A percentile compares a stretch with the other conserved stretches of the same genome.
Evolutionary conservation across 2,888 invertebrate genomes (phyloP).

Genomic region (Scrobipalpa atriplicella): DNA sequence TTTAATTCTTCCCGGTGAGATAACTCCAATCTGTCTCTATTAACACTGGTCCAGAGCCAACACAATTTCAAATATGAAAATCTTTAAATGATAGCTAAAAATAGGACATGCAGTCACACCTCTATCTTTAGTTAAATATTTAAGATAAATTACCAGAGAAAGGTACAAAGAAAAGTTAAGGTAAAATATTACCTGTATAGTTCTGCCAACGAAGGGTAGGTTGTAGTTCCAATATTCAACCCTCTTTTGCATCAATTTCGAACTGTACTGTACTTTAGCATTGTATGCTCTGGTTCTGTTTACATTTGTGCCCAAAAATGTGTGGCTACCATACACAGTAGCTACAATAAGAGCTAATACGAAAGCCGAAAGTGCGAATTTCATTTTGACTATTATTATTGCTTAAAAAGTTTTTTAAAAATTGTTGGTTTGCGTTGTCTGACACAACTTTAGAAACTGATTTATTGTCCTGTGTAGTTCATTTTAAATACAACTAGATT

Average conservation of each 20-base stretch:
- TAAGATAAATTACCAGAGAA: too few relatives aligned
- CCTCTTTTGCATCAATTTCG: background rate
- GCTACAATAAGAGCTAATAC: background rate
- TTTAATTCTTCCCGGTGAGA: too few relatives aligned
- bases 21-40: too few relatives aligned
- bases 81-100: too few relatives aligned
- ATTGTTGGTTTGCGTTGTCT: too few relatives aligned
- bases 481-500: too few relatives aligned
- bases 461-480: too few relatives aligned
- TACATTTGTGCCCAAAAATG: background rate
- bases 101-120: too few relatives aligned
- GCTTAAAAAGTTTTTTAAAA: background rate
- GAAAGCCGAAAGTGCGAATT: background rate
- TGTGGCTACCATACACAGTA: background rate
- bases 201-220: background rate
- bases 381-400: constrained; percentile 6
- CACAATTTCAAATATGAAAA: too few relatives aligned
- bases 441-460: too few relatives aligned
- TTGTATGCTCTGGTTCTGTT: background rate
- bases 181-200: background rate
- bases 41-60: too few relatives aligned
- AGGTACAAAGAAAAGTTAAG: background rate
- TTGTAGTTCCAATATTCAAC: background rate
- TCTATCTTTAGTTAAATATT: too few relatives aligned
- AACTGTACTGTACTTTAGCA: background rate